phyloP scores from a whole-genome alignment of 2,888 invertebrate genomes.

The Palloptera scutellata region DNA sequence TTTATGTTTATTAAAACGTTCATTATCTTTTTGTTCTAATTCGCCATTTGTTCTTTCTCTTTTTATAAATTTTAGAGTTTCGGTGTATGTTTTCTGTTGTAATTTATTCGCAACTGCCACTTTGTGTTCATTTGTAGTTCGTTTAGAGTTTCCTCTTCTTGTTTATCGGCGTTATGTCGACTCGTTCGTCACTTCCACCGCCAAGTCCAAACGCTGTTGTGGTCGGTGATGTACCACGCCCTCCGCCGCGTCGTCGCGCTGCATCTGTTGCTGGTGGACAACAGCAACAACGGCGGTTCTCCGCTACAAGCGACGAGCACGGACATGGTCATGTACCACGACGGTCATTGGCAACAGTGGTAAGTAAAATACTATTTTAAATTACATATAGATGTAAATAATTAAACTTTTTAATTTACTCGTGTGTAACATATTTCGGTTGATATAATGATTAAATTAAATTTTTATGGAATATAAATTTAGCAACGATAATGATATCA shows the following conservation, averaged over 20 bases:
- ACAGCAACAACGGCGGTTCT: slow-evolving; percentile 47
- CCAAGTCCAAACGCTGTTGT: background rate
- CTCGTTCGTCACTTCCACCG: background rate
- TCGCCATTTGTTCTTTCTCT: background rate
- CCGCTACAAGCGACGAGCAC: slow-evolving; percentile 42
- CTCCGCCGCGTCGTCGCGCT: slow-evolving; percentile 61
- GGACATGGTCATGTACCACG: slow-evolving; percentile 57
- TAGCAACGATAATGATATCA: too few relatives aligned
- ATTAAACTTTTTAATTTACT: too few relatives aligned
- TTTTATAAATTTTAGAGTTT: background rate
- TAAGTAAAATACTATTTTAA: slow-evolving; percentile 43
- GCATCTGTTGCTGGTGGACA: slow-evolving; percentile 57
- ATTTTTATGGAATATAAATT: too few relatives aligned
- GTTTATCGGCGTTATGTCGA: slow-evolving; percentile 16
- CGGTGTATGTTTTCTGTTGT: too few relatives aligned
- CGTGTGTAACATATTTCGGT: too few relatives aligned
- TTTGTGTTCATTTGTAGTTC: background rate
- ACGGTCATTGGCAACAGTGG: slow-evolving; percentile 58
- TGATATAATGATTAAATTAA: too few relatives aligned
- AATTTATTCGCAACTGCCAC: background rate
- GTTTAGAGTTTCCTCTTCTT: background rate
- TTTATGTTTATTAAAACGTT: background rate
- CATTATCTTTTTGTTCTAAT: too few relatives aligned
- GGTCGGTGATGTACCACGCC: slow-evolving; percentile 55
- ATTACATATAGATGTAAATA: too few relatives aligned